Evolutionary conservation across 1,140 invertebrate species (phyloP).

Genomic region (Tetramorium simillimum): DNA sequence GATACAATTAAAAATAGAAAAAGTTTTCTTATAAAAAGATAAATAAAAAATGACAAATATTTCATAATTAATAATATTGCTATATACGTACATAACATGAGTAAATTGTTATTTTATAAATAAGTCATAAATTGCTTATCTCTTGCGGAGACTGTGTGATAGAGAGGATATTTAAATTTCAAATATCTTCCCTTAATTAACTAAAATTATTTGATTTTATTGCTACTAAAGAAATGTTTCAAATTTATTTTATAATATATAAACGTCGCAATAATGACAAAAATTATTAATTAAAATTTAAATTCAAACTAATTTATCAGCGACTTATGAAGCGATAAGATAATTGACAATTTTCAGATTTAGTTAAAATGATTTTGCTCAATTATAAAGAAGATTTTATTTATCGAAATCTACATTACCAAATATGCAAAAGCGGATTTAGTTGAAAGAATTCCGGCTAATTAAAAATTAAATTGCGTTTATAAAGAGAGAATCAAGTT

Average conservation of each 20-base stretch:
- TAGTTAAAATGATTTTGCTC: neutral
- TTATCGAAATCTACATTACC: neutral
- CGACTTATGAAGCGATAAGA: neutral
- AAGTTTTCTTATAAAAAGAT: neutral
- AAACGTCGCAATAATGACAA: neutral
- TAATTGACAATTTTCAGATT: constrained; percentile 6
- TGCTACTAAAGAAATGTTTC: neutral
- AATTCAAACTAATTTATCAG: constrained; percentile 3
- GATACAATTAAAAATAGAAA: neutral
- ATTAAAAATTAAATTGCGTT: constrained; percentile 32
- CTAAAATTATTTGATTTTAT: constrained; percentile 13
- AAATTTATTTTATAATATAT: neutral
- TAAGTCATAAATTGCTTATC: neutral
- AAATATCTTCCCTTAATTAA: neutral
- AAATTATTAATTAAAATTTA: neutral
- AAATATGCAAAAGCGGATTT: neutral
- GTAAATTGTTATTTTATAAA: neutral
- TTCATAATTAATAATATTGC: too few species aligned
- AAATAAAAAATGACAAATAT: neutral
- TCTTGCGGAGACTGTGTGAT: neutral
- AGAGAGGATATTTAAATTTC: neutral
- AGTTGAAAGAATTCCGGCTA: neutral
- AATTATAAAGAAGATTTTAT: neutral
- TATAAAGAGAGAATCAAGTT: neutral
- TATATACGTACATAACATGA: too few species aligned